Percentiles rank a stretch among this genome's conserved stretches.
phyloP scores from a whole-genome alignment of 2,113 vertebrate species.

The Haemorhous mexicanus region DNA sequence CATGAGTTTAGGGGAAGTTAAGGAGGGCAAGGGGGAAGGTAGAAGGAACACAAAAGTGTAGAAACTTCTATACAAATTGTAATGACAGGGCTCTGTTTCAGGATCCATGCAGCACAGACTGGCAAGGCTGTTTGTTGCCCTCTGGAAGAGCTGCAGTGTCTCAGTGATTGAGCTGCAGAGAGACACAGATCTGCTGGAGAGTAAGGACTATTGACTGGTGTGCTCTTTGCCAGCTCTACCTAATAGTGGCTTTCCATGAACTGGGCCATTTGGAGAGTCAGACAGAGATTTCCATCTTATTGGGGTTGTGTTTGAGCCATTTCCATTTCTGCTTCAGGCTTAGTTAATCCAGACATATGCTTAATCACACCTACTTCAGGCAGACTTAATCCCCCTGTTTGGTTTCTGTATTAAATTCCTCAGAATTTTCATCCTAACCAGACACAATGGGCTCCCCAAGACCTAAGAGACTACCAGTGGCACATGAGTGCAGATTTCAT shows the following conservation, averaged over 20 bases:
- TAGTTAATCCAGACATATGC: neutral
- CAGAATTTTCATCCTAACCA: neutral
- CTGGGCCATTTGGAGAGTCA: neutral
- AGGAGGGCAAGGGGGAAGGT: fast-evolving
- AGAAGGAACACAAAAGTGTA: neutral
- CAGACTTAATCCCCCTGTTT: neutral
- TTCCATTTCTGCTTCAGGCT: neutral
- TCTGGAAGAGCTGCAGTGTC: neutral
- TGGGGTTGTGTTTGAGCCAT: neutral
- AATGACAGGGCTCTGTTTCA: neutral
- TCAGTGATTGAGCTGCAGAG: neutral
- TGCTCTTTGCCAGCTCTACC: neutral
- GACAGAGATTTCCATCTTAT: neutral
- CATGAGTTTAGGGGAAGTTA: neutral
- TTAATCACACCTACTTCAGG: neutral
- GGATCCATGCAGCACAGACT: neutral
- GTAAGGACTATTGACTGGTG: neutral
- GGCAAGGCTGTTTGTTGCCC: neutral
- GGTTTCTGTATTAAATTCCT: neutral
- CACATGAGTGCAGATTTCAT: neutral
- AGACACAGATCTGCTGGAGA: neutral
- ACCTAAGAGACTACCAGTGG: neutral
- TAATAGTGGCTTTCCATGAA: neutral
- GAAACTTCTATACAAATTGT: neutral
- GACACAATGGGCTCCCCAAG: neutral